Percentiles rank a stretch among this genome's conserved stretches.
These are phyloP conservation scores for Wasmannia auropunctata DNA, from an alignment of 1,140 invertebrate species.

Conservation along the genomic window DNA sequence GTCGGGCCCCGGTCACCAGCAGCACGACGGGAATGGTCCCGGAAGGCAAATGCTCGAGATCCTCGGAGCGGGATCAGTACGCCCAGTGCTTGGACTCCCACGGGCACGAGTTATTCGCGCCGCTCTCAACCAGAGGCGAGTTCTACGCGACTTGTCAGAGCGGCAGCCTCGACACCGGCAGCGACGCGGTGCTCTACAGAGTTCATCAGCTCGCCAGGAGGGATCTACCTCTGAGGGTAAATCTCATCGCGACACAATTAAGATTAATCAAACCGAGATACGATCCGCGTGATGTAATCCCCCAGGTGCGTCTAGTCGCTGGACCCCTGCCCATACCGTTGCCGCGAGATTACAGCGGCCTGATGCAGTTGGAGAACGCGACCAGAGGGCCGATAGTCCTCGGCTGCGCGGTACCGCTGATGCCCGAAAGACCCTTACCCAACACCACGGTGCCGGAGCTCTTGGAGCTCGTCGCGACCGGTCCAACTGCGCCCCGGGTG, in stretches of 20 bases:
- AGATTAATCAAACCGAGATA: conserved; percentile 3
- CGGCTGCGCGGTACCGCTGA: conserved; percentile 81
- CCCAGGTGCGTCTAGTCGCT: conserved; percentile 81
- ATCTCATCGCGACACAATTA: neutral
- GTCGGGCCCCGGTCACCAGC: conserved; percentile 76
- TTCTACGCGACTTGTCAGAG: conserved; percentile 84
- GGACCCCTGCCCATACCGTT: conserved; percentile 82
- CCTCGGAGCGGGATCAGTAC: conserved; percentile 84
- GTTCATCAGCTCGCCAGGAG: conserved; percentile 83
- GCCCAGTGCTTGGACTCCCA: conserved; percentile 85
- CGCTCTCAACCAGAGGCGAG: conserved; percentile 81
- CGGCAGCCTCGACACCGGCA: conserved; percentile 82
- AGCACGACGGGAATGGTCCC: conserved; percentile 76
- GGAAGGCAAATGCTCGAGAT: conserved; percentile 82
- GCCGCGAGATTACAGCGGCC: conserved; percentile 81
- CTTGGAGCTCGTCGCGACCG: conserved; percentile 81
- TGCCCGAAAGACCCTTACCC: conserved; percentile 81
- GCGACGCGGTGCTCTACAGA: conserved; percentile 82
- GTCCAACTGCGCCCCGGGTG: conserved; percentile 81
- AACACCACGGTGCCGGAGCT: conserved; percentile 81
- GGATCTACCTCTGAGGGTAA: conserved; percentile 82
- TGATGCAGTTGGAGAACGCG: conserved; percentile 82
- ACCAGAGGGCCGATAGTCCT: conserved; percentile 82
- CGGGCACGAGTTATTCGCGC: conserved; percentile 82
- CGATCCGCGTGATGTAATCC: neutral